These are phyloP conservation scores for Myripristis jacobus DNA, from an alignment of 2,797 vertebrate species.

Conservation along the genomic window DNA sequence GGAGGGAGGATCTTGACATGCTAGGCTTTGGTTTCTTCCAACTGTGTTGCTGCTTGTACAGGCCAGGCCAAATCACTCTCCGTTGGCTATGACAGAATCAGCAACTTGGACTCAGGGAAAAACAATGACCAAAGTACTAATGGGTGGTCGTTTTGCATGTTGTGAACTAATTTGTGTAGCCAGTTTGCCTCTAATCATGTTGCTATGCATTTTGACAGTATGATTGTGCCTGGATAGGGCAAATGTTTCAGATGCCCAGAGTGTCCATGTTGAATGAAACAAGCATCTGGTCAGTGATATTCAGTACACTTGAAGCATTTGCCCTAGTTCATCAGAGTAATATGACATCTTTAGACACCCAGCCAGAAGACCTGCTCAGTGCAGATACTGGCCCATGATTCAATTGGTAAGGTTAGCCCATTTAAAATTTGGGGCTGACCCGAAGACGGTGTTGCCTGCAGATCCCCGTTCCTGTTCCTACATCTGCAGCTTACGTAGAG, in stretches of 20 bases:
- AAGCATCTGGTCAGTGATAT: constrained; percentile 19
- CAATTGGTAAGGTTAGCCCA: constrained; percentile 53
- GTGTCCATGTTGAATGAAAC: constrained; percentile 17
- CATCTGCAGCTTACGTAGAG: constrained; percentile 28
- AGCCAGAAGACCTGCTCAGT: constrained; percentile 17
- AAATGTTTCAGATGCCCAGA: constrained; percentile 18
- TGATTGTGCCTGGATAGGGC: background rate
- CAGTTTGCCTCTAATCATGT: constrained; percentile 25
- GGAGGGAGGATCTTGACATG: constrained; percentile 75
- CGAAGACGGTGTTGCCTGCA: constrained; percentile 58
- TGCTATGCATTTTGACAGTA: constrained; percentile 15
- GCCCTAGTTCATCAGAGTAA: constrained; percentile 9
- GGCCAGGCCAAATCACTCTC: constrained; percentile 42
- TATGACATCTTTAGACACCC: constrained; percentile 26
- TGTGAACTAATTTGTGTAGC: constrained; percentile 41
- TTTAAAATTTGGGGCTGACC: constrained; percentile 57
- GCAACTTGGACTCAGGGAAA: constrained; percentile 24
- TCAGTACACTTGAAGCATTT: constrained; percentile 12
- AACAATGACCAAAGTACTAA: constrained; percentile 44
- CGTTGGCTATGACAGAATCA: constrained; percentile 38
- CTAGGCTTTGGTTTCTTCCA: constrained; percentile 76
- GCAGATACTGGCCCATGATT: constrained; percentile 35
- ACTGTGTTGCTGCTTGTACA: constrained; percentile 63
- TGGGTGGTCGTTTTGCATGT: constrained; percentile 47
- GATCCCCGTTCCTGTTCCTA: constrained; percentile 40